A percentile compares a stretch with the other conserved stretches of the same genome.
phyloP scores from a whole-genome alignment of 2,797 vertebrate genomes.

The Sebastolobus alascanus region DNA sequence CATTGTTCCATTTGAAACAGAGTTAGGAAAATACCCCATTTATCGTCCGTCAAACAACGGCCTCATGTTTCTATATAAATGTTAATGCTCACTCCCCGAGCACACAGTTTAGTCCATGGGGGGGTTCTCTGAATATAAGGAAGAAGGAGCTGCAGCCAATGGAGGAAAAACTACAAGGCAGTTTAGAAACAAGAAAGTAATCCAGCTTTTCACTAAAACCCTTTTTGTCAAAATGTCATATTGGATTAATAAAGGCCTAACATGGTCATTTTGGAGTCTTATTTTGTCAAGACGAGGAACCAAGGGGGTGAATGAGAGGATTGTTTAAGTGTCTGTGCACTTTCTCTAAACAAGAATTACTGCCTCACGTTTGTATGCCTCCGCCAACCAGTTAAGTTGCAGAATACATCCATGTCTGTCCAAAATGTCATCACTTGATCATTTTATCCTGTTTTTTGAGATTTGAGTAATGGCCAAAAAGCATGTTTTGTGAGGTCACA shows the following conservation, averaged over 20 bases:
- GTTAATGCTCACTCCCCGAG: constrained; percentile 76
- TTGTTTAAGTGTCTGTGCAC: constrained; percentile 4
- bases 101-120: constrained; percentile 41
- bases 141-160: constrained; percentile 46
- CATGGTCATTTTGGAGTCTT: constrained; percentile 38
- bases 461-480: no score
- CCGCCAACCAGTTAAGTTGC: no score
- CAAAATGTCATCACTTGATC: no score
- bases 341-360: not conserved
- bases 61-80: constrained; percentile 82
- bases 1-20: constrained; percentile 73
- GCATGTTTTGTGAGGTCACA: no score
- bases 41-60: constrained; percentile 74
- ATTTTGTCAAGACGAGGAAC: constrained; percentile 36
- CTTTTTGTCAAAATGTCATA: constrained; percentile 76
- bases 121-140: constrained; percentile 41
- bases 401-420: no score
- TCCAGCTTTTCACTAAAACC: constrained; percentile 70
- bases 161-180: constrained; percentile 54
- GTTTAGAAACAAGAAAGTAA: constrained; percentile 61
- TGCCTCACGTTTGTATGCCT: no score
- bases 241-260: constrained; percentile 64
- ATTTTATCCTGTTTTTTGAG: no score
- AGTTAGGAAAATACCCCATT: constrained; percentile 77
- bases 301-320: constrained; percentile 25